Evolutionary conservation across 2,797 vertebrate species (phyloP).

Genomic region (Cryptoblepharus egeriae): DNA sequence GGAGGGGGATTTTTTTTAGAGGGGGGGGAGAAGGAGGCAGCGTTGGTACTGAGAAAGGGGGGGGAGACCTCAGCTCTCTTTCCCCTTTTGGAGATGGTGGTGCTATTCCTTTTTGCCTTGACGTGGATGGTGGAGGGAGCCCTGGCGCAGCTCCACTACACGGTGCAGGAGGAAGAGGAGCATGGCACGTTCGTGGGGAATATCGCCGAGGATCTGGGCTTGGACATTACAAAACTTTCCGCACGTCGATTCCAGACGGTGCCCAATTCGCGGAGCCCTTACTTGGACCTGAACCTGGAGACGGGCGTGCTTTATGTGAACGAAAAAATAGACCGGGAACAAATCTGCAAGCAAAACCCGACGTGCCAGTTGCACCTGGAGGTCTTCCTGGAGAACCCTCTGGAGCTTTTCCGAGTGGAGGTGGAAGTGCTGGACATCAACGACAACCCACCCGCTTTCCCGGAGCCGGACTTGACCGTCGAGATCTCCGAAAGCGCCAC

Average conservation of each 20-base stretch:
- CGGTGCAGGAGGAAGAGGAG: conserved; percentile 95
- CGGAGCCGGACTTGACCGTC: conserved; percentile 93
- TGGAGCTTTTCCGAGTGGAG: conserved; percentile 95
- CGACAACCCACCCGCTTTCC: conserved; percentile 94
- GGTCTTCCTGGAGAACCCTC: conserved; percentile 94
- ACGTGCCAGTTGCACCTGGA: conserved; percentile 94
- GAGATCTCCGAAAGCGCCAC: conserved; percentile 97
- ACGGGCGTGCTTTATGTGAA: conserved; percentile 92
- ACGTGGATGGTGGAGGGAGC: conserved; percentile 86
- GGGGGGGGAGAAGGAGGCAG: conserved; percentile 39
- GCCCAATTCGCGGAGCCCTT: conserved; percentile 90
- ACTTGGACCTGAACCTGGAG: conserved; percentile 95
- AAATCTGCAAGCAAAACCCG: conserved; percentile 92
- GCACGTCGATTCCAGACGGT: conserved; percentile 94
- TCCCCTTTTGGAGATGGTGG: conserved; percentile 87
- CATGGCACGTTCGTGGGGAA: conserved; percentile 97
- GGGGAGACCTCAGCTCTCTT: conserved; percentile 59
- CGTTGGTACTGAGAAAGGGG: conserved; percentile 63
- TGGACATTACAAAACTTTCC: conserved; percentile 97
- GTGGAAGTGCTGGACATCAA: conserved; percentile 98
- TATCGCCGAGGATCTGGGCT: conserved; percentile 96
- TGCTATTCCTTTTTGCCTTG: conserved; percentile 86
- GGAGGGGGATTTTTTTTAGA: conserved; percentile 1
- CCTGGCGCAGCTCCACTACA: conserved; percentile 92
- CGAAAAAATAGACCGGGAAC: conserved; percentile 94